A percentile compares a stretch with the other conserved stretches of the same genome.
These are phyloP conservation scores for Gavia stellata DNA, from an alignment of 2,113 vertebrate genomes.

Conservation along the genomic window DNA sequence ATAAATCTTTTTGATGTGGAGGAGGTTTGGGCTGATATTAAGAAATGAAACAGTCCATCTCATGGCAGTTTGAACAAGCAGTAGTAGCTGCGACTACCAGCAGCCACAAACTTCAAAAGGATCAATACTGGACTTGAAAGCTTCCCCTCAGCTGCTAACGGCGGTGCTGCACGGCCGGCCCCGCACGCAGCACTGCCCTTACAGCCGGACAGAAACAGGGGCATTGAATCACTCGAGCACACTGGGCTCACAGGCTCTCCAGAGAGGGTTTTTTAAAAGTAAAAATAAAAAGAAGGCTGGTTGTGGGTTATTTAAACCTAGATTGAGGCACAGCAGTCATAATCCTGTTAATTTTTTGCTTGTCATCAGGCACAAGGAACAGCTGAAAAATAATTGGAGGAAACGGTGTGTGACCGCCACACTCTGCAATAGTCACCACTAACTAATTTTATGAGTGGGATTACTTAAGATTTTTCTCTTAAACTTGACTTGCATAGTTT, in stretches of 20 bases:
- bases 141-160: not conserved
- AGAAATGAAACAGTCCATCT: not conserved
- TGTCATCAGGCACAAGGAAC: not conserved
- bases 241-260: not conserved
- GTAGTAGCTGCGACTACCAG: not conserved
- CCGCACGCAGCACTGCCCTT: not conserved
- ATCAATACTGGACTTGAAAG: slow-evolving; percentile 38
- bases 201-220: accelerated
- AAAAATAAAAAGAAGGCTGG: not conserved
- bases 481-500: not conserved
- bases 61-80: not conserved
- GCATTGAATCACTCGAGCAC: not conserved
- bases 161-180: not conserved
- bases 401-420: accelerated
- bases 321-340: not conserved
- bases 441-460: not conserved
- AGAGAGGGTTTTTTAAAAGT: not conserved
- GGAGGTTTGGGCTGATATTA: not conserved
- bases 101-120: slow-evolving; percentile 13
- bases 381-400: not conserved
- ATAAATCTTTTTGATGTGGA: not conserved
- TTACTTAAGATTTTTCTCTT: not conserved
- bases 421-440: not conserved
- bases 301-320: not conserved
- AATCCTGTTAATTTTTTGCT: not conserved